These are phyloP conservation scores for Apocheima hispidaria DNA, from an alignment of 2,888 invertebrate genomes.

Conservation along the genomic window DNA sequence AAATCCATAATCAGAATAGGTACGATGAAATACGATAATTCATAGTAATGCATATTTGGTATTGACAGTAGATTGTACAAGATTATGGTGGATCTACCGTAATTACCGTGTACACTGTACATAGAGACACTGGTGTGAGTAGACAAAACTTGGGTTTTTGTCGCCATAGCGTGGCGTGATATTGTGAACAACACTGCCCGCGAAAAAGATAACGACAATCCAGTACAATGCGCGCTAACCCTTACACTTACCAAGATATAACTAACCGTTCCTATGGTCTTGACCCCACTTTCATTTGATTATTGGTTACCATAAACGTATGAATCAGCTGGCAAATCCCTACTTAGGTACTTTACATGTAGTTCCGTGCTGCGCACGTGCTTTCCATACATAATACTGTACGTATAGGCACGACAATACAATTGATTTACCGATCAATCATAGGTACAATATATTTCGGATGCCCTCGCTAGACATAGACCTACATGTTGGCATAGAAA, in stretches of 20 bases:
- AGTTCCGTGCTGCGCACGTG: conserved; percentile 77
- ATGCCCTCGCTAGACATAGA: not conserved
- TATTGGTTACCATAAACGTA: conserved; percentile 43
- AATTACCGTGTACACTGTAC: too few species aligned
- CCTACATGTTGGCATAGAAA: not conserved
- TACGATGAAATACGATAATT: too few species aligned
- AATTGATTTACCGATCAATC: conserved; percentile 26
- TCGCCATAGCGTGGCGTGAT: too few species aligned
- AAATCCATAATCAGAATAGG: too few species aligned
- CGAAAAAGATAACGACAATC: too few species aligned
- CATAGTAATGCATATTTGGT: too few species aligned
- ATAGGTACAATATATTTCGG: conserved; percentile 19
- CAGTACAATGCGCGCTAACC: not conserved
- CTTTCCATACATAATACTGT: conserved; percentile 61
- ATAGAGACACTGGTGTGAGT: too few species aligned
- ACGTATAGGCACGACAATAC: conserved; percentile 23
- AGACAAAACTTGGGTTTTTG: too few species aligned
- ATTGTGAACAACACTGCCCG: too few species aligned
- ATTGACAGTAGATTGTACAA: too few species aligned
- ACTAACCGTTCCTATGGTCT: conserved; percentile 46
- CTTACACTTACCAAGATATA: not conserved
- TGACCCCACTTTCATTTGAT: conserved; percentile 64
- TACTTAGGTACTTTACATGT: conserved; percentile 41
- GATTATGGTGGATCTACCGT: too few species aligned
- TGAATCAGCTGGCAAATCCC: conserved; percentile 82